Evolutionary conservation across 2,113 vertebrate species (phyloP).

Genomic region (Pelodiscus sinensis): DNA sequence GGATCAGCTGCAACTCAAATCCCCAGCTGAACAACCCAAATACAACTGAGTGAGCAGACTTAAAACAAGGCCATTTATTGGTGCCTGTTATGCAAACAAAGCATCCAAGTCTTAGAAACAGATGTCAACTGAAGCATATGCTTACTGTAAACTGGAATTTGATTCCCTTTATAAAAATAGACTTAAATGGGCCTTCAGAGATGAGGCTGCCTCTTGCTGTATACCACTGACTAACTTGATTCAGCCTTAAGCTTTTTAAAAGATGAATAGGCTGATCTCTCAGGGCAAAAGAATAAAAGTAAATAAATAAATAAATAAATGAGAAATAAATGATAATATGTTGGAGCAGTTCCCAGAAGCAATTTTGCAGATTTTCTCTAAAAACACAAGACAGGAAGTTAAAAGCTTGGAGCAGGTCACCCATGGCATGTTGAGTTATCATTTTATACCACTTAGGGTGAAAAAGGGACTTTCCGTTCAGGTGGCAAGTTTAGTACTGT

Average conservation of each 20-base stretch:
- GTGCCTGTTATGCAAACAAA: constrained; percentile 88
- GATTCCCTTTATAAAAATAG: constrained; percentile 86
- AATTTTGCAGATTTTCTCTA: constrained; percentile 86
- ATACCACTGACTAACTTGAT: constrained; percentile 81
- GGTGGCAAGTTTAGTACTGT: constrained; percentile 82
- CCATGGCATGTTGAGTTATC: constrained; percentile 85
- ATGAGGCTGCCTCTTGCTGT: constrained; percentile 80
- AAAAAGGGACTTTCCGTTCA: constrained; percentile 77
- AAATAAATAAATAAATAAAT: constrained; percentile 86
- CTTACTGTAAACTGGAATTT: constrained; percentile 87
- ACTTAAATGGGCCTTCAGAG: constrained; percentile 85
- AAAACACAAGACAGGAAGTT: constrained; percentile 87
- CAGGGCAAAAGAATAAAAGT: constrained; percentile 80
- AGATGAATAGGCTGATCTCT: constrained; percentile 90
- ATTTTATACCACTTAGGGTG: constrained; percentile 84
- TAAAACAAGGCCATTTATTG: constrained; percentile 87
- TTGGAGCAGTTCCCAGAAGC: constrained; percentile 95
- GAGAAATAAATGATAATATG: constrained; percentile 91
- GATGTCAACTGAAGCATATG: constrained; percentile 89
- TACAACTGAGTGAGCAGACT: constrained; percentile 87
- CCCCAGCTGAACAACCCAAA: constrained; percentile 88
- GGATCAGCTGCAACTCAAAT: constrained; percentile 88
- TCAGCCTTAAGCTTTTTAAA: constrained; percentile 84
- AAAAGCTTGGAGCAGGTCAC: constrained; percentile 85
- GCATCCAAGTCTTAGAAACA: constrained; percentile 83